Conservation (phyloP, 2,113 vertebrate genomes). For the Ariopsis seemanni region DNA sequence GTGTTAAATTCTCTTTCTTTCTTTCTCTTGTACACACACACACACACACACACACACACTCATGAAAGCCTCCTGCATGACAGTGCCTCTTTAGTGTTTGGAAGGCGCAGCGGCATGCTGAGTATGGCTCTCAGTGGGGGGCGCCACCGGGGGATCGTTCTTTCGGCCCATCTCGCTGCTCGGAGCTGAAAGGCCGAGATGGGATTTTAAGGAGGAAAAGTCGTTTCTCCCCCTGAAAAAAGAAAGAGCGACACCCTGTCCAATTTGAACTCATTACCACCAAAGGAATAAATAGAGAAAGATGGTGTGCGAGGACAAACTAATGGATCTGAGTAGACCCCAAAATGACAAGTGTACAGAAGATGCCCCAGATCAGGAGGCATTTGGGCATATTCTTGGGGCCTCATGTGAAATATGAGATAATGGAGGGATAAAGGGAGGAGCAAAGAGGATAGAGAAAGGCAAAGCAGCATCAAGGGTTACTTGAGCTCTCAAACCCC, state of each 20-base stretch:
- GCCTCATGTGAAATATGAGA: slow-evolving; percentile 72
- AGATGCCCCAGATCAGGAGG: slow-evolving; percentile 46
- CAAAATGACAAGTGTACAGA: slow-evolving; percentile 53
- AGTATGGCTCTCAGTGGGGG: slow-evolving; percentile 83
- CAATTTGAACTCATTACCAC: slow-evolving; percentile 71
- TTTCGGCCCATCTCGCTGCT: slow-evolving; percentile 74
- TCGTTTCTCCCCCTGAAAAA: slow-evolving; percentile 50
- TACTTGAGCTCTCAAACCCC: slow-evolving; percentile 70
- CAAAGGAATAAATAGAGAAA: slow-evolving; percentile 56
- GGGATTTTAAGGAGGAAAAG: slow-evolving; percentile 76
- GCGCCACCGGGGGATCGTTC: slow-evolving; percentile 67
- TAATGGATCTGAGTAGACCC: slow-evolving; percentile 69
- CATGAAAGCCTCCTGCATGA: slow-evolving; percentile 70
- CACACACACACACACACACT: slow-evolving; percentile 26
- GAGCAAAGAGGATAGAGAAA: slow-evolving; percentile 67
- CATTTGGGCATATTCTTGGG: slow-evolving; percentile 57
- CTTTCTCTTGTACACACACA: not conserved
- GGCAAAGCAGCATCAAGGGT: slow-evolving; percentile 68
- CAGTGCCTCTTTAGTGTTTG: slow-evolving; percentile 80
- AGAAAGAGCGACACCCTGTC: slow-evolving; percentile 63
- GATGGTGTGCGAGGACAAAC: slow-evolving; percentile 59
- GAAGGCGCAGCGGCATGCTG: slow-evolving; percentile 79
- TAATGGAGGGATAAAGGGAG: slow-evolving; percentile 65
- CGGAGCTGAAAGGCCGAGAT: slow-evolving; percentile 74
- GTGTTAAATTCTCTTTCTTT: slow-evolving; percentile 26